Evolutionary conservation across 1,140 invertebrate species (phyloP), one percentile per base, ranked within the genome.

Genomic region (Latrodectus geometricus): DNA sequence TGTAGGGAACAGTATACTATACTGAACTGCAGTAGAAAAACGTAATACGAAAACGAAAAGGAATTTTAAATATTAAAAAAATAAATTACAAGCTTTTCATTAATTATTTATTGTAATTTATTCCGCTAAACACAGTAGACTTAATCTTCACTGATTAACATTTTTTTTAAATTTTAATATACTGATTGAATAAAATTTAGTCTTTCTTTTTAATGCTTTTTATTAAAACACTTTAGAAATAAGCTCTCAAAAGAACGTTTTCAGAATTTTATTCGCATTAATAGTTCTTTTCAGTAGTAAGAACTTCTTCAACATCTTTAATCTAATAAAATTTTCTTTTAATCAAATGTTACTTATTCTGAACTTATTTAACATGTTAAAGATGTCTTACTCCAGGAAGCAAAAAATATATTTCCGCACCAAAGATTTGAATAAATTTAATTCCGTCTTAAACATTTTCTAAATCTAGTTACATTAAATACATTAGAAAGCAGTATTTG

Each of bases 261-360:
- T 61, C 17, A 61, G 8, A 61, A 61, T 61, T 61, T 61, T 8
- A 61, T 61, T 11, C 54, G 17, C 54, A 61, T 61, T 61, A 61
- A 61, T 61, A 61, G 11, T 11, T 14, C 17, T 61, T 61, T 61
- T 61, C 17, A 14, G 11, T 8, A 14, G 3, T 61, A 14, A 61
- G 17, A 61, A 61, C 11, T 61, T 14, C 54, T 61, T 61, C 54
- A 61, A 61, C 11, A 14, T 61, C 54, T 61, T 61, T 61, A 61
- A 61, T 61, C 54, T 61, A 61, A 61, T 61, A 61, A 61, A 61
- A 61, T 61, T 61, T 61, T 61, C 54, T 61, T 61, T 61, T 61
- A 61, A 61, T 61, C 54, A 14, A 61, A 61, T 61, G 17, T 61
- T 61, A 61, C 11, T 61, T 61, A 61, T 61, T 61, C 54, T 61